Percentiles rank a stretch among this genome's conserved stretches.
phyloP scores from a whole-genome alignment of 2,113 vertebrate genomes.

The Oceanodroma tethys region DNA sequence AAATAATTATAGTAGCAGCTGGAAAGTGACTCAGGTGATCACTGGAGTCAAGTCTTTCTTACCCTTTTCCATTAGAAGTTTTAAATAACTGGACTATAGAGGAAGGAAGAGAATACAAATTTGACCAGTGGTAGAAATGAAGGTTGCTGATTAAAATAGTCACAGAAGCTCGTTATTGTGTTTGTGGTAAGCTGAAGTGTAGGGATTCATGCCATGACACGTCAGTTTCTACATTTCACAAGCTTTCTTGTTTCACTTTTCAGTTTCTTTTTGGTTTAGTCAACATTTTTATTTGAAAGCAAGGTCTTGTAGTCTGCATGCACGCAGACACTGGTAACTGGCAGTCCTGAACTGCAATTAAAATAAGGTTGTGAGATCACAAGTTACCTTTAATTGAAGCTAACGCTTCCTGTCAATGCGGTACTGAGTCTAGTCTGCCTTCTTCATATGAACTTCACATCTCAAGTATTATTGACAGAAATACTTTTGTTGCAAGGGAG shows the following conservation, averaged over 20 bases:
- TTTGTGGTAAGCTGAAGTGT: neutral
- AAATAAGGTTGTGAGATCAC: neutral
- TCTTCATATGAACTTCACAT: neutral
- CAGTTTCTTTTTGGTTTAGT: neutral
- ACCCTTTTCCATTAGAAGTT: neutral
- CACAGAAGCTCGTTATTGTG: neutral
- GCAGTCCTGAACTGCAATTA: neutral
- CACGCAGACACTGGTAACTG: neutral
- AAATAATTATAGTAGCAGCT: neutral
- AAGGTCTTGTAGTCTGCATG: neutral
- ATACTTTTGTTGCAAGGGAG: neutral
- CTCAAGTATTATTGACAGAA: neutral
- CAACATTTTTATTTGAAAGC: neutral
- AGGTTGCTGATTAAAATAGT: neutral
- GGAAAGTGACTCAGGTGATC: neutral
- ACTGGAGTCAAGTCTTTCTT: neutral
- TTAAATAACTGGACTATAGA: neutral
- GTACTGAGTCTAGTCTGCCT: neutral
- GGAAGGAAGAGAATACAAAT: neutral
- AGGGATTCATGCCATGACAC: neutral
- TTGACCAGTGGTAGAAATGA: neutral
- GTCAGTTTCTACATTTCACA: neutral
- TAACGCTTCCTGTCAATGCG: neutral
- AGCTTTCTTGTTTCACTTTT: neutral
- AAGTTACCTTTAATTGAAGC: neutral